A percentile compares a stretch with the other conserved stretches of the same genome.
Conservation (phyloP, 2,888 invertebrate species). For the Psococerastis gibbosa region DNA sequence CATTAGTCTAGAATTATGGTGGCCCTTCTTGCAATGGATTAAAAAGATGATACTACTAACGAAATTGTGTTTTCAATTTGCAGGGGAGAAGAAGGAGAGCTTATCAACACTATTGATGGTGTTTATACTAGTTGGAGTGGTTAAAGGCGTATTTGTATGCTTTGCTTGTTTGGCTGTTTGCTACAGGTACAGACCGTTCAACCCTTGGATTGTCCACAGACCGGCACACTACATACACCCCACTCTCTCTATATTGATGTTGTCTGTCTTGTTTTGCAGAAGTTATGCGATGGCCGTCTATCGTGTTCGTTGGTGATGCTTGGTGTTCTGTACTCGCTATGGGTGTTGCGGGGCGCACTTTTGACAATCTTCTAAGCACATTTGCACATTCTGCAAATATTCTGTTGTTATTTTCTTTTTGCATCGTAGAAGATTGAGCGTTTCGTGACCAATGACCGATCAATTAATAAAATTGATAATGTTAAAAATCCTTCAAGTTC, state of each 20-base stretch:
- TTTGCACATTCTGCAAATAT: no score
- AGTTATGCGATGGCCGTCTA: not conserved
- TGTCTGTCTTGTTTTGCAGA: conserved; percentile 11
- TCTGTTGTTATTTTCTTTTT: not conserved
- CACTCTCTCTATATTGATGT: not conserved
- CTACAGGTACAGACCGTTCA: conserved; percentile 55
- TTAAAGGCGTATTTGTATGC: conserved; percentile 87
- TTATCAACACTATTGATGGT: conserved; percentile 82
- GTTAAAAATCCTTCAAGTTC: no score
- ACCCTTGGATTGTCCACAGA: not conserved
- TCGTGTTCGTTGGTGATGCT: no score
- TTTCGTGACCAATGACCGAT: no score
- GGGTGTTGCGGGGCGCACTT: no score
- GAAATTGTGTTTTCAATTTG: no score
- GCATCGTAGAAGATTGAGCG: not conserved
- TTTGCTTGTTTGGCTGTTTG: conserved; percentile 88
- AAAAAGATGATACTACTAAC: no score
- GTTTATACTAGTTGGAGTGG: conserved; percentile 79
- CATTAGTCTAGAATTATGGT: no score
- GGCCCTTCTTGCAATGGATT: no score
- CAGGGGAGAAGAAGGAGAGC: conserved; percentile 53
- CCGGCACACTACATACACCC: not conserved
- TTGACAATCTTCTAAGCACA: no score
- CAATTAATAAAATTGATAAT: no score
- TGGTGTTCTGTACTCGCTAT: no score